Evolutionary conservation across 2,113 vertebrate species (phyloP), one percentile per base, ranked within the genome.

Genomic region (Microtus ochrogaster): DNA sequence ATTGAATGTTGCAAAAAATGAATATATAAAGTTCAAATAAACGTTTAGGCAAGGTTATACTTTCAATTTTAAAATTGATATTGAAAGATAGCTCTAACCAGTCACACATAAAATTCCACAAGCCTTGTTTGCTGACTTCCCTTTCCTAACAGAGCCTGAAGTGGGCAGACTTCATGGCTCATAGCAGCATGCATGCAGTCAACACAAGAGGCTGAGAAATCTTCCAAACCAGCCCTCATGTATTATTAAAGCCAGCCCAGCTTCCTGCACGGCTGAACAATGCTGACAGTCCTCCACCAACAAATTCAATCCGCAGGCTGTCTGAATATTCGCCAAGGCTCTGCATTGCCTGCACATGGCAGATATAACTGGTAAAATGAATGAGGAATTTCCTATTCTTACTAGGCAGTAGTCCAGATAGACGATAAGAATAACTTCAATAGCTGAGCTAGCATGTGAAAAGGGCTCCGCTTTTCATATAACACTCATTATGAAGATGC

Each of bases 321-420:
- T 90, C 97, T 98, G 97, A 97, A 92, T 73, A 72, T 89, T 94
- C 11, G 91, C 97, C 96, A 92, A 2, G 19, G 68, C 61, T 73
- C 90, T 93, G 68, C 11, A 0, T 77, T 52, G 96, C 92, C 96
- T 97, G 97, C 94, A 95, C 94, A 91, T 86, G 76, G 85, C 73
- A 96, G 97, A 97, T 96, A 97, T 83, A 97, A 97, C 96, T 97
- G 97, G 97, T 52, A 91, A 95, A 97, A 94, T 90, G 96, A 97
- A 97, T 94, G 94, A 95, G 96, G 92, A 96, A 96, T 96, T 96
- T 96, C 82, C 94, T 96, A 96, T 97, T 97, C 96, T 97, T 89
- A 66, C 95, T n/a, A 97, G 96, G 95, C 95, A 66, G 82, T 66
- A 92, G 93, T 97, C 96, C 96, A 96, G 97, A 97, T 63, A 94